Percentiles rank a stretch among this genome's conserved stretches.
Conservation (phyloP, 1,140 invertebrate species). For the Drosophila sproati region DNA sequence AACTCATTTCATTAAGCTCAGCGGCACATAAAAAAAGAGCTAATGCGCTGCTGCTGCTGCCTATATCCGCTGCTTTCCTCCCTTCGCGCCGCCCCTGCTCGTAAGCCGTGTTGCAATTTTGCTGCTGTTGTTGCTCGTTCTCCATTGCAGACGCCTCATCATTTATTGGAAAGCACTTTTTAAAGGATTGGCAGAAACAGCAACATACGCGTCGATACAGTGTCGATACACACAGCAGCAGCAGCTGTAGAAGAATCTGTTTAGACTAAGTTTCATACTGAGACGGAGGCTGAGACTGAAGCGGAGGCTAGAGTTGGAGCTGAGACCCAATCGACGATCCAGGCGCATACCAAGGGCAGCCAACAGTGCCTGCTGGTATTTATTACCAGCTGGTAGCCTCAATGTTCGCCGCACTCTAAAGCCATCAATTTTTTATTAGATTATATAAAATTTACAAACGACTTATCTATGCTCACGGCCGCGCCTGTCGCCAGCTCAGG, state of each 20-base stretch:
- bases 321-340: conserved; percentile 10
- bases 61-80: background rate
- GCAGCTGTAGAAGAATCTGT: conserved; percentile 13
- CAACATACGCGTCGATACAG: conserved; percentile 37
- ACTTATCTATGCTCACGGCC: conserved; percentile 75
- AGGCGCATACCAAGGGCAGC: conserved; percentile 9
- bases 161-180: conserved; percentile 82
- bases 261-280: conserved; percentile 22
- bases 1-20: conserved; percentile 81
- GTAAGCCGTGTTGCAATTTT: conserved; percentile 19
- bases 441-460: conserved; percentile 82
- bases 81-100: background rate
- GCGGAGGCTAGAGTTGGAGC: conserved; percentile 5
- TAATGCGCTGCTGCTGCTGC: conserved; percentile 56
- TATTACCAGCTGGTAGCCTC: conserved; percentile 65
- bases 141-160: conserved; percentile 66
- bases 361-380: conserved; percentile 66
- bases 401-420: conserved; percentile 64
- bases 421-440: conserved; percentile 82
- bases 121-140: conserved; percentile 24
- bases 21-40: conserved; percentile 73
- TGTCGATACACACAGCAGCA: conserved; percentile 11
- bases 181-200: conserved; percentile 71
- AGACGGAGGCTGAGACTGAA: conserved; percentile 3
- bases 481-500: conserved; percentile 37